A percentile compares a stretch with the other conserved stretches of the same genome.
These are phyloP conservation scores for Hiodon tergisus DNA, from an alignment of 2,113 vertebrate genomes.

Conservation along the genomic window DNA sequence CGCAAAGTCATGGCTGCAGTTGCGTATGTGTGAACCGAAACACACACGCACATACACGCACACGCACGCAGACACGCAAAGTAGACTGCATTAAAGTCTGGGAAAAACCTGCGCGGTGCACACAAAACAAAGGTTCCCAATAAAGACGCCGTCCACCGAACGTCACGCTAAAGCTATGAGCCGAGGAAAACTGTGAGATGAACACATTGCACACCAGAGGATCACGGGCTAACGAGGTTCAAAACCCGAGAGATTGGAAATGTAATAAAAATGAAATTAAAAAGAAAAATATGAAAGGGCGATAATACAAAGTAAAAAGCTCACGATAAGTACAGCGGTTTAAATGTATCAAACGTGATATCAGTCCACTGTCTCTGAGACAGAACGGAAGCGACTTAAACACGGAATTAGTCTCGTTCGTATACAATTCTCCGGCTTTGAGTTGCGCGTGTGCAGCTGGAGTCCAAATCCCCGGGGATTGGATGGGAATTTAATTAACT, in stretches of 20 bases:
- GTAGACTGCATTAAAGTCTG: background rate
- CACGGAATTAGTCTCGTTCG: conserved; percentile 50
- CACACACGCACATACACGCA: background rate
- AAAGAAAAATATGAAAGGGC: conserved; percentile 35
- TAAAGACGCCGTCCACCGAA: no score
- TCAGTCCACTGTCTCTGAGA: conserved; percentile 34
- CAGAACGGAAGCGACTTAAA: conserved; percentile 44
- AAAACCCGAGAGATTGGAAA: background rate
- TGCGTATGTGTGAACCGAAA: background rate
- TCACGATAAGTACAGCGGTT: conserved; percentile 35
- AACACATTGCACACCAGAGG: no score
- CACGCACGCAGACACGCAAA: background rate
- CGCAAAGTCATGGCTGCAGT: background rate
- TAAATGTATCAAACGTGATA: conserved; percentile 47
- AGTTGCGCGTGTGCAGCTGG: conserved; percentile 43
- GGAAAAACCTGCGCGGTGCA: background rate
- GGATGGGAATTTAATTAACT: conserved; percentile 65
- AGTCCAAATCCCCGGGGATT: conserved; percentile 50
- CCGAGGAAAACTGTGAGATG: no score
- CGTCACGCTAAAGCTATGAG: no score
- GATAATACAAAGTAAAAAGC: conserved; percentile 22
- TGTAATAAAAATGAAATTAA: conserved; percentile 25
- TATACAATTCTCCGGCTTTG: conserved; percentile 40
- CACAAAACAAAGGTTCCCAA: background rate
- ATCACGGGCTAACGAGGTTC: no score